A percentile compares a stretch with the other conserved stretches of the same genome.
Conservation (phyloP, 2,888 invertebrate species). For the Stramonita haemastoma region DNA sequence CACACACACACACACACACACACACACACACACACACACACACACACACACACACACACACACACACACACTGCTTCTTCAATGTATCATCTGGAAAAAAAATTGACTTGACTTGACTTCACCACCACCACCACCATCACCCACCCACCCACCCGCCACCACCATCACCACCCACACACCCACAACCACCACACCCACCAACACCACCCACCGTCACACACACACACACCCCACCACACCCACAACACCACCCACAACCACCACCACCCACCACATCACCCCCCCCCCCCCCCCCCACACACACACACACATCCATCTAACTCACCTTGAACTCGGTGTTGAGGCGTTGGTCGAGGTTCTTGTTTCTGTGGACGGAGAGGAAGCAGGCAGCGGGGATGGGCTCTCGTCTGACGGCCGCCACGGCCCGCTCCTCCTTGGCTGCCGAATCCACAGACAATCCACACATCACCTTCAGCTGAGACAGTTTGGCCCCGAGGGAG, state of each 20-base stretch:
- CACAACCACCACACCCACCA: background rate
- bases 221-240: background rate
- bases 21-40: no score
- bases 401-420: conserved; percentile 63
- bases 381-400: conserved; percentile 65
- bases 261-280: background rate
- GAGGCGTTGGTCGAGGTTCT: conserved; percentile 64
- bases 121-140: background rate
- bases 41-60: no score
- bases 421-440: conserved; percentile 68
- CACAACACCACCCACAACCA: background rate
- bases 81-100: background rate
- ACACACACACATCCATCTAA: background rate
- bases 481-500: conserved; percentile 54
- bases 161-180: conserved; percentile 9
- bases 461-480: conserved; percentile 58
- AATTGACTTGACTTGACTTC: background rate
- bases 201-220: background rate
- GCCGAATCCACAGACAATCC: conserved; percentile 60
- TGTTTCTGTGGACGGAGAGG: conserved; percentile 60
- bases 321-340: conserved; percentile 69
- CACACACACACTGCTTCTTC: no score
- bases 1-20: no score
- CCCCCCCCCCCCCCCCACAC: conserved; percentile 16
- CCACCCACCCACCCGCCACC: background rate